Conservation (phyloP, 2,797 vertebrate species). For the Liasis olivaceus region DNA sequence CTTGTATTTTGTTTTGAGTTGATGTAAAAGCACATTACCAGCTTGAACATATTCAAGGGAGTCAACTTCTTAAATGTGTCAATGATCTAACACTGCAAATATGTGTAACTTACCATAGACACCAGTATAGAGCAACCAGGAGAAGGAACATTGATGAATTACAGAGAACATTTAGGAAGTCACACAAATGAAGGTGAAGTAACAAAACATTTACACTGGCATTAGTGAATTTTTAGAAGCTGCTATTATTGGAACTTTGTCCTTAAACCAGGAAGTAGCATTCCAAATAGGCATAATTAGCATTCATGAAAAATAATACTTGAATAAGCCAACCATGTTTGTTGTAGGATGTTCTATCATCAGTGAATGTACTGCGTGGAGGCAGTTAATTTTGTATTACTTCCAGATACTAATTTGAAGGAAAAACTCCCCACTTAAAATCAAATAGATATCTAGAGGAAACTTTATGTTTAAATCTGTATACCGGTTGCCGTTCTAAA, state of each 20-base stretch:
- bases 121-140: neutral
- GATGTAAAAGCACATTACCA: slow-evolving; percentile 36
- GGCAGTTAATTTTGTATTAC: neutral
- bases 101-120: neutral
- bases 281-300: fast-evolving
- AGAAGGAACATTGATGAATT: neutral
- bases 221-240: slow-evolving; percentile 23
- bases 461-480: neutral
- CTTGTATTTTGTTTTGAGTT: slow-evolving; percentile 47
- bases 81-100: slow-evolving; percentile 14
- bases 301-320: neutral
- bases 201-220: slow-evolving; percentile 12
- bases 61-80: neutral
- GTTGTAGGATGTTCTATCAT: neutral
- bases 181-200: neutral
- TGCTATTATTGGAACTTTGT: neutral
- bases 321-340: neutral
- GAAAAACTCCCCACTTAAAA: neutral
- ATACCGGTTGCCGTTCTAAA: neutral
- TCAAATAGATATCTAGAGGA: neutral
- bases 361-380: neutral
- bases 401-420: slow-evolving; percentile 2
- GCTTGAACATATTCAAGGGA: neutral
- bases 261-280: neutral
- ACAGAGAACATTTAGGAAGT: neutral